A percentile compares a stretch with the other conserved stretches of the same genome.
These are phyloP conservation scores for Heterodera carotae DNA, from an alignment of 1,140 invertebrate genomes.

Conservation along the genomic window DNA sequence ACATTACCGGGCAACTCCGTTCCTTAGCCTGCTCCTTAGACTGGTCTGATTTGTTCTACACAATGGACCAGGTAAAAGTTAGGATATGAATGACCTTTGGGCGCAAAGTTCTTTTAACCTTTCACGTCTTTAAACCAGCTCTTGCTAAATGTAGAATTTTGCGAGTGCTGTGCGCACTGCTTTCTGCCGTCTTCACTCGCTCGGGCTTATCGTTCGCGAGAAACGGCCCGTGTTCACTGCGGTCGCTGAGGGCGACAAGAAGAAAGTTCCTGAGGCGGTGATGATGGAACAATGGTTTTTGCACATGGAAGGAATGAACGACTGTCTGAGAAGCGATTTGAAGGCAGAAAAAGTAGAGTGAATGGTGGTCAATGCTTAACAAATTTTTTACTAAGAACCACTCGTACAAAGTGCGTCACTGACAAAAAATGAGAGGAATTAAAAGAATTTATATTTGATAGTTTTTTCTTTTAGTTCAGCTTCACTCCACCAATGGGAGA, in stretches of 20 bases:
- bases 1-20: slow-evolving; percentile 47
- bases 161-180: slow-evolving; percentile 56
- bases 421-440: no score
- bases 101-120: no score
- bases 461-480: slow-evolving; percentile 77
- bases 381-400: no score
- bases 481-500: slow-evolving; percentile 89
- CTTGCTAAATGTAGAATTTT: slow-evolving; percentile 45
- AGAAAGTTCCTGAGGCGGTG: slow-evolving; percentile 75
- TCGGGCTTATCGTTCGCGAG: slow-evolving; percentile 58
- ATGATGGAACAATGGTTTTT: slow-evolving; percentile 93
- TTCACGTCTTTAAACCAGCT: no score
- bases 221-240: slow-evolving; percentile 64
- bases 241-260: slow-evolving; percentile 51
- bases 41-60: slow-evolving; percentile 88
- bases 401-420: no score
- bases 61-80: slow-evolving; percentile 82
- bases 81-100: no score
- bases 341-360: slow-evolving; percentile 47
- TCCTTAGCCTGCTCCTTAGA: slow-evolving; percentile 85
- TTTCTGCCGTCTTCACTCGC: slow-evolving; percentile 55
- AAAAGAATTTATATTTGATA: not conserved
- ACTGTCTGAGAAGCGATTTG: slow-evolving; percentile 73
- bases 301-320: slow-evolving; percentile 75
- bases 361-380: no score